Percentiles rank a stretch among this genome's conserved stretches.
Evolutionary conservation across 2,888 invertebrate genomes (phyloP).

Genomic region (Tipula vernalis): DNA sequence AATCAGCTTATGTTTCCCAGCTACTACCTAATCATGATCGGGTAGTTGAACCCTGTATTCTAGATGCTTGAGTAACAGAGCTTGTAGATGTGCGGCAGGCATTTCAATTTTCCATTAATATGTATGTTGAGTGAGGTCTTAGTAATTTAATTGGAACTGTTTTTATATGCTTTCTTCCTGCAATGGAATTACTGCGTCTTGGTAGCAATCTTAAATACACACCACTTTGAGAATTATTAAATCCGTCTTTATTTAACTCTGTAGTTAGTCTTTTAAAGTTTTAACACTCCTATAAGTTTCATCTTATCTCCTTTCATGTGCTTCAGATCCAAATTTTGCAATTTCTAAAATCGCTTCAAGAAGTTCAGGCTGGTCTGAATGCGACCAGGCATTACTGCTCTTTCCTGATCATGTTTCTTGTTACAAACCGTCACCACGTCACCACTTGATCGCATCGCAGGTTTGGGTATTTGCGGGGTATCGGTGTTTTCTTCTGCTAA

Average conservation of each 20-base stretch:
- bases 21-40: neutral
- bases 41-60: neutral
- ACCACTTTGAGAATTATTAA: too few relatives aligned
- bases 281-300: too few relatives aligned
- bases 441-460: neutral
- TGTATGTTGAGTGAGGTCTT: neutral
- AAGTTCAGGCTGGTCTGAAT: too few relatives aligned
- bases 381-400: too few relatives aligned
- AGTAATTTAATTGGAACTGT: neutral
- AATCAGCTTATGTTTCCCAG: too few relatives aligned
- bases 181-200: neutral
- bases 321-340: too few relatives aligned
- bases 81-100: neutral
- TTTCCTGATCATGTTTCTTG: too few relatives aligned
- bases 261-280: too few relatives aligned
- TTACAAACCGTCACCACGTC: neutral
- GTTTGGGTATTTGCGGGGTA: neutral
- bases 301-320: too few relatives aligned
- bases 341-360: too few relatives aligned
- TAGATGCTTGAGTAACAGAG: neutral
- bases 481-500: neutral
- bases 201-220: neutral
- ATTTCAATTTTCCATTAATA: neutral
- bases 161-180: neutral
- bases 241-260: neutral